Evolutionary conservation across 1,140 invertebrate species (phyloP), one percentile per base, ranked within the genome.

Genomic region (Phortica variegata): DNA sequence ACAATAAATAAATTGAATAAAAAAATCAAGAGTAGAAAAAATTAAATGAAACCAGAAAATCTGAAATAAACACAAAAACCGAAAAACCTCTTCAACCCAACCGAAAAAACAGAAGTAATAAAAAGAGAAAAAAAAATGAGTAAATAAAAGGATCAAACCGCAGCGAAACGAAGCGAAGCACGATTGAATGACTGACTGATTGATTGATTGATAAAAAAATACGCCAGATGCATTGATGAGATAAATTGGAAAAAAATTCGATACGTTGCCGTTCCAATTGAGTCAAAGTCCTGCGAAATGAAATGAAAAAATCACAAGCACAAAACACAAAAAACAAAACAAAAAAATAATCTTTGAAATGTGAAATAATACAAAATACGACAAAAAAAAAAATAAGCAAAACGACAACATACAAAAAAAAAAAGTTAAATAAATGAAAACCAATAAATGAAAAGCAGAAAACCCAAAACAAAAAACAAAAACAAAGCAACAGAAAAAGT

Each of bases 221-320:
- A 56, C 47, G 47, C 54, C 50, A 49, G 58, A 65, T 57, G 52
- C 69, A 66, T 66, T 61, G 49, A 65, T 60, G 56, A 63, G 55
- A 52, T 52, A 49, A 50, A 58, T 52, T 47, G 46, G 33, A 36
- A 36, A 13, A 16, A 36, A 36, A 12, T 12, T n/a, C n/a, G 5
- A 26, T 26, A 26, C 5, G 23, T 26, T 26, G 5, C 23, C 23
- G 23, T 26, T 5, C 5, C 23, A 10, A 26, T 26, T n/a, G n/a
- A n/a, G n/a, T n/a, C n/a, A n/a, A n/a, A n/a, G n/a, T n/a, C n/a
- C n/a, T n/a, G n/a, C n/a, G n/a, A n/a, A n/a, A n/a, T n/a, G n/a
- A n/a, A n/a, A n/a, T n/a, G 16, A 34, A 34, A 34, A 15, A 34
- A 15, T 12, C 26, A 34, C 12, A 34, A n/a, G 50, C 34, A 45